Conservation (phyloP, 2,113 vertebrate genomes). For the Polypterus bichir region DNA sequence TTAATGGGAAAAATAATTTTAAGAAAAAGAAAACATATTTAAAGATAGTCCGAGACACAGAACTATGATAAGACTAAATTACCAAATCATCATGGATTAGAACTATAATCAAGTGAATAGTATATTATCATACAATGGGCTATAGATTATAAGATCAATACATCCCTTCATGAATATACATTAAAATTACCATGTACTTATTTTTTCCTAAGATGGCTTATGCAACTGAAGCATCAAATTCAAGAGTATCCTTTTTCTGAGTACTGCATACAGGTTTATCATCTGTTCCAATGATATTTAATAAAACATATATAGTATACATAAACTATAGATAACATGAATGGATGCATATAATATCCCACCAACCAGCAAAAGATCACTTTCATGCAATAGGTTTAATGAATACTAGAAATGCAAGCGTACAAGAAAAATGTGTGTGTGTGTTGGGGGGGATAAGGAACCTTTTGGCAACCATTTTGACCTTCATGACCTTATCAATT, state of each 20-base stretch:
- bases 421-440: constrained; percentile 48
- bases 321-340: too few relatives aligned
- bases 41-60: constrained; percentile 2
- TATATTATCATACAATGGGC: constrained; percentile 47
- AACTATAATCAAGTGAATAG: constrained; percentile 48
- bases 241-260: too few relatives aligned
- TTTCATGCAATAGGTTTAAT: constrained; percentile 54
- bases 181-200: constrained; percentile 32
- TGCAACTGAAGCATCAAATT: constrained; percentile 3
- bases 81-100: constrained; percentile 32
- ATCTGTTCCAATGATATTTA: too few relatives aligned
- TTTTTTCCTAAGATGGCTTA: constrained; percentile 20
- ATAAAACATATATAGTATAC: too few relatives aligned
- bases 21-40: not conserved
- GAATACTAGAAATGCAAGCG: constrained; percentile 80
- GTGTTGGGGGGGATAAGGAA: constrained; percentile 19
- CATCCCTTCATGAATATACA: constrained; percentile 32
- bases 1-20: not conserved
- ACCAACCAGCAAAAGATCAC: too few relatives aligned
- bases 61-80: constrained; percentile 28
- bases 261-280: too few relatives aligned
- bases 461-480: constrained; percentile 63
- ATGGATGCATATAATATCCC: too few relatives aligned
- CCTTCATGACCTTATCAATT: constrained; percentile 61
- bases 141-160: constrained; percentile 53